These are phyloP conservation scores for Serrognathus titanus DNA, from an alignment of 2,888 invertebrate genomes.

Conservation along the genomic window DNA sequence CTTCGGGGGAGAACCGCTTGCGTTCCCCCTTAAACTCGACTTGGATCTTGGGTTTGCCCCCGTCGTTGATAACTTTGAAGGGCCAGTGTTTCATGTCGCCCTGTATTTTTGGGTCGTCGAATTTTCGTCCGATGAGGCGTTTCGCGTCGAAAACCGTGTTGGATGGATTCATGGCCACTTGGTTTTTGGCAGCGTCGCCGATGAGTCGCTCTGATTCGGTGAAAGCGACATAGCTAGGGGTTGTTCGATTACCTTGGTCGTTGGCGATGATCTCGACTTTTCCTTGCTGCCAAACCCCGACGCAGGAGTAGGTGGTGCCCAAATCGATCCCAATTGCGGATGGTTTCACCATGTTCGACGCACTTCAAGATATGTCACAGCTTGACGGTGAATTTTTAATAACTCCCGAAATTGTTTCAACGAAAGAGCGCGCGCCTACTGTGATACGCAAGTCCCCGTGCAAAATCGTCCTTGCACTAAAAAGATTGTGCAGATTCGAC, in stretches of 20 bases:
- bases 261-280: constrained; percentile 86
- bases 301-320: constrained; percentile 58
- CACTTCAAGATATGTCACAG: background rate
- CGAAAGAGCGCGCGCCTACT: background rate
- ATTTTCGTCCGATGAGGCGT: constrained; percentile 77
- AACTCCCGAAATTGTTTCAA: background rate
- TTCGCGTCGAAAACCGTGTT: constrained; percentile 73
- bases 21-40: constrained; percentile 63
- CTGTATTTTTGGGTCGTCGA: constrained; percentile 70
- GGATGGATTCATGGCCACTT: constrained; percentile 69
- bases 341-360: constrained; percentile 42
- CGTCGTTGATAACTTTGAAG: constrained; percentile 66
- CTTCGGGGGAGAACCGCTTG: constrained; percentile 66
- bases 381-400: background rate
- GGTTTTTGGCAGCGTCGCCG: constrained; percentile 85
- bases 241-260: constrained; percentile 84
- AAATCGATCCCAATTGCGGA: constrained; percentile 76
- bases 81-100: constrained; percentile 83
- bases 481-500: background rate
- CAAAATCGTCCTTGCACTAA: too few species aligned
- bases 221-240: constrained; percentile 85
- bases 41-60: constrained; percentile 65
- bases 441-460: background rate
- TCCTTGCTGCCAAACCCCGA: constrained; percentile 76
- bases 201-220: constrained; percentile 80